These are phyloP conservation scores for Azorinus chamasolen DNA, from an alignment of 2,888 invertebrate species.

Conservation along the genomic window DNA sequence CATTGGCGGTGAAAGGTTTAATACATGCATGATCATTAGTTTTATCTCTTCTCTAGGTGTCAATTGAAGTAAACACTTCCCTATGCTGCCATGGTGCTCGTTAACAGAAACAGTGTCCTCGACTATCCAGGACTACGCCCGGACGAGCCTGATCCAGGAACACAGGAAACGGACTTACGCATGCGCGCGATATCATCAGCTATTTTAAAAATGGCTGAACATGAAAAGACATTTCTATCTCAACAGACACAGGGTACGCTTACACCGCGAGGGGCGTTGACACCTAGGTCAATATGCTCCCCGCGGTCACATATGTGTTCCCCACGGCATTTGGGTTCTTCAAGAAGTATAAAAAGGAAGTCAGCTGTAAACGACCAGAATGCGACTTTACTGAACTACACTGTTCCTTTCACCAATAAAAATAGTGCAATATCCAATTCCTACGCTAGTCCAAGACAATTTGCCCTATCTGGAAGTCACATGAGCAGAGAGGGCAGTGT, in stretches of 20 bases:
- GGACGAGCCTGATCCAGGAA: too few relatives aligned
- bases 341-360: neutral
- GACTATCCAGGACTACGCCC: too few relatives aligned
- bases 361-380: neutral
- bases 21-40: too few relatives aligned
- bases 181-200: slow-evolving; percentile 30
- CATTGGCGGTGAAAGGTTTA: too few relatives aligned
- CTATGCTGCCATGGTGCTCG: too few relatives aligned
- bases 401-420: slow-evolving; percentile 50
- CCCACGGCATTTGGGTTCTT: neutral
- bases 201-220: slow-evolving; percentile 35
- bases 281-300: slow-evolving; percentile 15
- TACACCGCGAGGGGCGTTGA: neutral
- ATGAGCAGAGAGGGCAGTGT: slow-evolving; percentile 31
- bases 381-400: slow-evolving; percentile 35
- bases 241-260: slow-evolving; percentile 7
- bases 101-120: too few relatives aligned
- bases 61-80: too few relatives aligned
- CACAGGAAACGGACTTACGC: slow-evolving; percentile 21
- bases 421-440: slow-evolving; percentile 57
- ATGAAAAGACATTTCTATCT: slow-evolving; percentile 18
- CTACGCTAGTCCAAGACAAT: slow-evolving; percentile 59
- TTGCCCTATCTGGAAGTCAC: slow-evolving; percentile 30
- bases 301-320: neutral
- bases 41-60: too few relatives aligned